Evolutionary conservation across 2,797 vertebrate species (phyloP), one percentile per base, ranked within the genome.

Genomic region (Perodicticus potto): DNA sequence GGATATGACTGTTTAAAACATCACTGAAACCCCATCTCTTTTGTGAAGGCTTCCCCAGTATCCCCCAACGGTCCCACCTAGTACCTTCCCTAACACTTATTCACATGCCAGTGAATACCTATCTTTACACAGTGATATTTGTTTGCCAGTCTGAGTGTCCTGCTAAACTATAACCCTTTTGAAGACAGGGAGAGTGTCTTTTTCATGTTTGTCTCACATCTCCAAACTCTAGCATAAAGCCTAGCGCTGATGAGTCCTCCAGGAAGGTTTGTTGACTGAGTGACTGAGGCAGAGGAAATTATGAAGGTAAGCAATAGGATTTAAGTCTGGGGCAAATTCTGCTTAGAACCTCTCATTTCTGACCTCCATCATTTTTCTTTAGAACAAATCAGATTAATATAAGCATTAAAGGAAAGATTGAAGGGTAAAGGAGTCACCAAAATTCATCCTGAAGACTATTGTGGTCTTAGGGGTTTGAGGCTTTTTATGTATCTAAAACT

Each of bases 311-410:
- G 43, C 53, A 45, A 17, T 3, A 57, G 25, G 45, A 53, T 65
- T 80, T 53, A 37, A 92, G 40, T 88, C 61, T 70, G 43, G 55
- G 61, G 16, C 13, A 65, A 77, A 57, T n/a, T 27, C 10, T 82
- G 29, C 70, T 88, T 37, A 77, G 53, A 27, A 61, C 37, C 14
- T 3, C 55, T 93, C 32, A 29, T 72, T 69, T 91, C 84, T 84
- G 77, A 81, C 45, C 77, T 83, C 57, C 53, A 87, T 32, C 49
- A 49, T 87, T 84, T 70, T 80, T 65, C 65, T 87, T 4, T 53
- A 93, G 69, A 96, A 89, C 80, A 89, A 63, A 55, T 73, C 37
- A 69, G 59, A 77, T 92, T 89, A 57, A 93, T 89, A 49, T 83
- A 81, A 81, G 81, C 53, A 65, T 72, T 4, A 76, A 87, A 20